These are phyloP conservation scores for Dolichopus griseipennis DNA, from an alignment of 2,888 invertebrate genomes.

Conservation along the genomic window DNA sequence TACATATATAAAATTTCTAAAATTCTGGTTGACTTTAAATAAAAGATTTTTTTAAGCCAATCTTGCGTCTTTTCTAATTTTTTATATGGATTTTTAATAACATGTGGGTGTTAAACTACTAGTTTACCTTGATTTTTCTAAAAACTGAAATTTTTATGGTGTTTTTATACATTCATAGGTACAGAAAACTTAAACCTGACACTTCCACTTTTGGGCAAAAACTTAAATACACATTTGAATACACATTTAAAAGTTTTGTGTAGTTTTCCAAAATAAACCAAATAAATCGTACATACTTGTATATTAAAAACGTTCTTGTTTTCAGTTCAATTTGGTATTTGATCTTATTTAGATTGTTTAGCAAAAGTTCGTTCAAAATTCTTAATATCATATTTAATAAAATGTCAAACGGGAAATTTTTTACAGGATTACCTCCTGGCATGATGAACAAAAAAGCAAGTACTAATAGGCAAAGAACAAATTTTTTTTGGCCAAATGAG, in stretches of 20 bases:
- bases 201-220: neutral
- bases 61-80: too few species aligned
- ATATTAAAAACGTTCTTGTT: neutral
- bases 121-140: neutral
- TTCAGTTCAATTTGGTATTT: neutral
- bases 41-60: too few species aligned
- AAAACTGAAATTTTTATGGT: neutral
- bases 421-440: constrained; percentile 38
- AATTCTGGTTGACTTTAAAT: too few species aligned
- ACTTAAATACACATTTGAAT: too few species aligned
- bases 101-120: neutral
- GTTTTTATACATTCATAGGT: too few species aligned
- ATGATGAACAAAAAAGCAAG: constrained; percentile 35
- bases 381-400: constrained; percentile 9
- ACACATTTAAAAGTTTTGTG: too few species aligned
- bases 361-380: neutral
- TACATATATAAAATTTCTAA: too few species aligned
- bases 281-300: too few species aligned
- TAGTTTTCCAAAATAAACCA: too few species aligned
- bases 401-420: constrained; percentile 44
- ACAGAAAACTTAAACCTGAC: neutral
- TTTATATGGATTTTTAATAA: too few species aligned
- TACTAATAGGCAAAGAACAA: constrained; percentile 38
- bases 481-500: constrained; percentile 44
- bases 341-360: neutral